A percentile compares a stretch with the other conserved stretches of the same genome.
Conservation (phyloP, 2,888 invertebrate genomes). For the Harpalus rubripes region DNA sequence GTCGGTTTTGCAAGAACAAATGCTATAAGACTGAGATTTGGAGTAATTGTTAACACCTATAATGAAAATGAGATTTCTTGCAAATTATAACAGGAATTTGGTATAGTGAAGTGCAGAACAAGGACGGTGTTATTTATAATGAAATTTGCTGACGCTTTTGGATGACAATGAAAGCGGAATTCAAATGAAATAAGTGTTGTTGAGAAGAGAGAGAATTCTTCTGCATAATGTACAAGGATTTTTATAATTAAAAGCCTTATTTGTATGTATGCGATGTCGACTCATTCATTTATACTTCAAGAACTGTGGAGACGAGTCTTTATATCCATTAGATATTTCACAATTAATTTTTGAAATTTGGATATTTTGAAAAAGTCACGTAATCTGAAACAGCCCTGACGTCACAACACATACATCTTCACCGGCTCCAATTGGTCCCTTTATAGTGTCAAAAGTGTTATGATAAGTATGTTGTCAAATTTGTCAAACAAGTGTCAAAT, state of each 20-base stretch:
- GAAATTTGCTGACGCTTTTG: conserved; percentile 1
- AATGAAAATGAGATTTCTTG: not conserved
- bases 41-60: too few species aligned
- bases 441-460: too few species aligned
- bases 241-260: conserved; percentile 7
- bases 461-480: too few species aligned
- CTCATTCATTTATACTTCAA: not conserved
- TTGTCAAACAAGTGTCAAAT: too few species aligned
- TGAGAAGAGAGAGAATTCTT: not conserved
- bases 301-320: not conserved
- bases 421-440: too few species aligned
- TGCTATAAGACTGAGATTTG: too few species aligned
- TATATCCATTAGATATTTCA: too few species aligned
- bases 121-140: conserved; percentile 9
- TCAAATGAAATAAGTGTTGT: conserved; percentile 6
- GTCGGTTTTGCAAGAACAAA: too few species aligned
- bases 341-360: too few species aligned
- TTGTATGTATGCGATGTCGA: not conserved
- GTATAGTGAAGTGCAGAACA: not conserved
- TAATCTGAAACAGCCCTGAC: too few species aligned
- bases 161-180: conserved; percentile 1
- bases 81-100: not conserved
- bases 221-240: conserved; percentile 2
- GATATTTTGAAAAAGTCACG: too few species aligned
- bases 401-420: too few species aligned